phyloP scores from a whole-genome alignment of 2,888 invertebrate species.

The Globia sparganii region DNA sequence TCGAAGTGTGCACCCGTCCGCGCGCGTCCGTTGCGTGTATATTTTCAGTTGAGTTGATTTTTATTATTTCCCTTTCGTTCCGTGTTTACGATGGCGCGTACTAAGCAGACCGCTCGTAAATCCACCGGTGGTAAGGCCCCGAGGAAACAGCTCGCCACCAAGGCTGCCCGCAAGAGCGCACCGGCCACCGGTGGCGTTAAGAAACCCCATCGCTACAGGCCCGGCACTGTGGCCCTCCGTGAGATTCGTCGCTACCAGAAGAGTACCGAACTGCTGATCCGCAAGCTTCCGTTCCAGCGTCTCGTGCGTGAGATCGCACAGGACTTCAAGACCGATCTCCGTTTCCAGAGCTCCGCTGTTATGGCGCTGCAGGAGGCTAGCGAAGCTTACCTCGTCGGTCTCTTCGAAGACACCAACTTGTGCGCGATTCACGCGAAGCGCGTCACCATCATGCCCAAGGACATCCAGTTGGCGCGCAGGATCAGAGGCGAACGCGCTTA shows the following conservation, averaged over 20 bases:
- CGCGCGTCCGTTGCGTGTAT: not conserved
- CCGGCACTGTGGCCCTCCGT: constrained; percentile 97
- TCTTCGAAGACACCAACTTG: constrained; percentile 99
- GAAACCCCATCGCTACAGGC: no score
- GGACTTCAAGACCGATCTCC: constrained; percentile 96
- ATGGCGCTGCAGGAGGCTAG: constrained; percentile 96
- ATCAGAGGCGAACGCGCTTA: constrained; percentile 99
- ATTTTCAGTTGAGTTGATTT: no score
- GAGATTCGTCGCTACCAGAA: constrained; percentile 98
- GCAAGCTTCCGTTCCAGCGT: constrained; percentile 97
- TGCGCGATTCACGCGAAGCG: constrained; percentile 99
- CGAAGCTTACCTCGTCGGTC: constrained; percentile 97
- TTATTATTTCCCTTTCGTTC: not conserved
- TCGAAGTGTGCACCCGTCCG: constrained; percentile 15
- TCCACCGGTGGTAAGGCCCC: constrained; percentile 98
- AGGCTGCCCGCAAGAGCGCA: constrained; percentile 94
- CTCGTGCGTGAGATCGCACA: constrained; percentile 97
- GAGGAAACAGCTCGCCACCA: constrained; percentile 95
- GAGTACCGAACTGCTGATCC: constrained; percentile 96
- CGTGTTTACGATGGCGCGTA: constrained; percentile 26
- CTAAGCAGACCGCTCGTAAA: constrained; percentile 95
- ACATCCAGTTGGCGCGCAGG: constrained; percentile 98
- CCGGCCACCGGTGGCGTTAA: constrained; percentile 97
- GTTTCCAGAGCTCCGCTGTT: constrained; percentile 91
- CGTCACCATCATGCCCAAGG: constrained; percentile 99